Conservation (phyloP, 2,113 vertebrate genomes). For the Grantiella picta region DNA sequence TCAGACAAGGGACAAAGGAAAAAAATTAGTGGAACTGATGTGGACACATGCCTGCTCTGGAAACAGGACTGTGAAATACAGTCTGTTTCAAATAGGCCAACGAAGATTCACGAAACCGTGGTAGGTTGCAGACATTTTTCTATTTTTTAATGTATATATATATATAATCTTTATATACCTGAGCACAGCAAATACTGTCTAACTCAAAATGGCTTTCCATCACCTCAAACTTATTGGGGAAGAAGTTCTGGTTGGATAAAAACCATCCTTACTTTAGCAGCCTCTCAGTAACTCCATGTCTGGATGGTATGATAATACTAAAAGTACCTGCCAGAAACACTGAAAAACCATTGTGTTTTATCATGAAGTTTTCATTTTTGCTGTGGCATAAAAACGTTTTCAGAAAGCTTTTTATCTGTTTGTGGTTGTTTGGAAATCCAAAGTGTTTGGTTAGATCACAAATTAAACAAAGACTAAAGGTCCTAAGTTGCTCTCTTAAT, state of each 20-base stretch:
- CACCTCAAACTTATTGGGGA: not conserved
- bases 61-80: not conserved
- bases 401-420: not conserved
- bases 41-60: not conserved
- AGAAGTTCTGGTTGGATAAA: not conserved
- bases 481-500: not conserved
- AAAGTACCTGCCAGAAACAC: not conserved
- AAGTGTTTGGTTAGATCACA: not conserved
- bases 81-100: not conserved
- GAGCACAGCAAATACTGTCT: not conserved
- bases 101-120: not conserved
- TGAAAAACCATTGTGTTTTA: not conserved
- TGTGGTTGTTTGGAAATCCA: not conserved
- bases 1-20: not conserved
- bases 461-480: not conserved
- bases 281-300: not conserved
- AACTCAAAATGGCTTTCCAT: not conserved
- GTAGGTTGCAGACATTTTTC: not conserved
- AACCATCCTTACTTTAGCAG: not conserved
- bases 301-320: not conserved
- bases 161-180: not conserved
- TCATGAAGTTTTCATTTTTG: not conserved
- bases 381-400: not conserved
- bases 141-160: not conserved
- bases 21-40: not conserved